A percentile compares a stretch with the other conserved stretches of the same genome.
phyloP scores from a whole-genome alignment of 2,888 invertebrate genomes.

The Perdita meconis region DNA sequence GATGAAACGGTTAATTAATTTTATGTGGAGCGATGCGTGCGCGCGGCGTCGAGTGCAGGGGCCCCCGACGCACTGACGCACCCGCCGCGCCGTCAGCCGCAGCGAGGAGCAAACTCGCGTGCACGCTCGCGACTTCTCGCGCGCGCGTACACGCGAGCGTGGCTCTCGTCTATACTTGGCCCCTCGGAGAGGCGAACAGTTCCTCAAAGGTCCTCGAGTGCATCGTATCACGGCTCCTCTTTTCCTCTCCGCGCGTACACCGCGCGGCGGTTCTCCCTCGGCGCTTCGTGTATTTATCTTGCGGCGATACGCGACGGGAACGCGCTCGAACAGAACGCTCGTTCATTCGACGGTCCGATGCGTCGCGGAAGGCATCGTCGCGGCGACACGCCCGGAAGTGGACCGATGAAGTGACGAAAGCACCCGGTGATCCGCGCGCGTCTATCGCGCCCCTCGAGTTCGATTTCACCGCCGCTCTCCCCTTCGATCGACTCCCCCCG shows the following conservation, averaged over 20 bases:
- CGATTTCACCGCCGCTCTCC: no score
- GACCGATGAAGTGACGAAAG: conserved; percentile 6
- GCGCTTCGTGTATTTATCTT: conserved; percentile 48
- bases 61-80: not conserved
- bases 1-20: conserved; percentile 72
- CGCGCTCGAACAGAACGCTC: conserved; percentile 56
- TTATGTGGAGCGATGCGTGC: conserved; percentile 45
- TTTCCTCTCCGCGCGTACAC: conserved; percentile 29
- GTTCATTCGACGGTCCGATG: conserved; percentile 59
- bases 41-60: no score
- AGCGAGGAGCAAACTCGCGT: conserved; percentile 31
- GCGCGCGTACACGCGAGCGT: conserved; percentile 20
- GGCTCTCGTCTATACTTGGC: conserved; percentile 79
- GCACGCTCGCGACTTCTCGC: conserved; percentile 6
- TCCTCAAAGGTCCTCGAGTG: conserved; percentile 81
- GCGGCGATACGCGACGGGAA: conserved; percentile 38
- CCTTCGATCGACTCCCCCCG: no score
- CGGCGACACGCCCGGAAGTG: conserved; percentile 42
- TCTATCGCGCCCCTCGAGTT: no score
- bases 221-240: conserved; percentile 75
- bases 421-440: not conserved
- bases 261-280: conserved; percentile 24
- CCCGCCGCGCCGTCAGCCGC: not conserved
- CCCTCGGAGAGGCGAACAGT: conserved; percentile 76
- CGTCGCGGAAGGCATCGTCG: conserved; percentile 33